Base-by-base conservation (phyloP, 2,888 invertebrate genomes). In the Oligia latruncula region DNA sequence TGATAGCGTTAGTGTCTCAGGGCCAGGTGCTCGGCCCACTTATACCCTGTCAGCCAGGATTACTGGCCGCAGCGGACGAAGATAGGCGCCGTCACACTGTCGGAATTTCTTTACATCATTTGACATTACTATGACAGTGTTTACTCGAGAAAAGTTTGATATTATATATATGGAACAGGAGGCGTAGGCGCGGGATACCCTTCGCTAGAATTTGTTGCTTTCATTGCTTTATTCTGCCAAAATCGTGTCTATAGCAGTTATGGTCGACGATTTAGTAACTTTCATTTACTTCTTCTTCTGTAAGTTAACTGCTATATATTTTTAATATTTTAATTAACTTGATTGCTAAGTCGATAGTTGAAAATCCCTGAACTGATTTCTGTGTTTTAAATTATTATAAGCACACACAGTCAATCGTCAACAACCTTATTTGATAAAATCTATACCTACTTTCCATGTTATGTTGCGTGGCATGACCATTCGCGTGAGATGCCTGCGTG, bases 401-500 rank as follows among this genome's bases (percentile, higher is more conserved):
- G 80, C 60, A 68, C 46, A 74, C 52, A 83, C 71, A 82, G 82
- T 80, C 85, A 84, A 88, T 87, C 83, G 80, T 72, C 82, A 86
- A 80, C 71, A 84, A 83, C 82, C 84, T 84, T 86, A 84, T 80
- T 89, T 86, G 86, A 88, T 88, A 86, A 86, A 83, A 89, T 88
- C 89, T 86, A 73, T 90, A 84, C 77, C 67, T 90, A 88, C 90
- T 92, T 92, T 92, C 91, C 90, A 91, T 91, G 88, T 88, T 90
- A 81, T 78, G 87, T 90, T 88, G 87, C 88, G 91, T 91, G 90
- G 91, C 92, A 93, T 92, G 93, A 92, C 92, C 90, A 89, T 87
- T 93, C 91, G 93, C 93, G 92, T 93, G 93, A 91, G 92, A 92
- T 92, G 86, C 87, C 89, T 90, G 92, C 94, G 93, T 94, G 92